These are phyloP conservation scores for Apodemus speciosus DNA, from an alignment of 2,113 vertebrate genomes.

Conservation along the genomic window DNA sequence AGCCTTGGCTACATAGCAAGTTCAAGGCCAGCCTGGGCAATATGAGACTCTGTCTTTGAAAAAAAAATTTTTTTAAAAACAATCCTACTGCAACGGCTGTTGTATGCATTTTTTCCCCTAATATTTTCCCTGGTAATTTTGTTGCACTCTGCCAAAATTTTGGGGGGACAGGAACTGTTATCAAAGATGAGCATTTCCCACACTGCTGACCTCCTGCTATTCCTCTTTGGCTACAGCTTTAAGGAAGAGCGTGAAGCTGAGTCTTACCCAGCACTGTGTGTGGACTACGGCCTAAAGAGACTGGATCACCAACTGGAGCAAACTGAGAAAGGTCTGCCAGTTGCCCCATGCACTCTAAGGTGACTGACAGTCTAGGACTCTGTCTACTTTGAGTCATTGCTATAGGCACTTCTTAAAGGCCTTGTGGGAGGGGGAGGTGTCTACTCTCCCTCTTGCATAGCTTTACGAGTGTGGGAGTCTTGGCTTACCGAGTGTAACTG, in stretches of 20 bases:
- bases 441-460: not conserved
- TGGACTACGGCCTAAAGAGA: not conserved
- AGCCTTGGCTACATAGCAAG: not conserved
- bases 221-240: not conserved
- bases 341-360: not conserved
- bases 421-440: not conserved
- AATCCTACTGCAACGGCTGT: not conserved
- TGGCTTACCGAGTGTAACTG: not conserved
- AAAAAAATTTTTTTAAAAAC: not conserved
- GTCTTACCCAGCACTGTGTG: not conserved
- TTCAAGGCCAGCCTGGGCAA: not conserved
- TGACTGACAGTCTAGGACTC: not conserved
- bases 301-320: not conserved
- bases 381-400: not conserved
- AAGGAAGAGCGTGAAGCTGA: not conserved
- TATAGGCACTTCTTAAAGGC: not conserved
- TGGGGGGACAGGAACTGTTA: not conserved
- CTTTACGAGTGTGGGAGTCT: not conserved
- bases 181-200: not conserved
- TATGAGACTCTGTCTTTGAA: not conserved
- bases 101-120: not conserved
- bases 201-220: not conserved
- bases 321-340: not conserved
- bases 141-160: not conserved
- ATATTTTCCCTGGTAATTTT: not conserved